Evolutionary conservation across 2,797 vertebrate species (phyloP), one percentile per base, ranked within the genome.

Genomic region (Syngnathus acus): DNA sequence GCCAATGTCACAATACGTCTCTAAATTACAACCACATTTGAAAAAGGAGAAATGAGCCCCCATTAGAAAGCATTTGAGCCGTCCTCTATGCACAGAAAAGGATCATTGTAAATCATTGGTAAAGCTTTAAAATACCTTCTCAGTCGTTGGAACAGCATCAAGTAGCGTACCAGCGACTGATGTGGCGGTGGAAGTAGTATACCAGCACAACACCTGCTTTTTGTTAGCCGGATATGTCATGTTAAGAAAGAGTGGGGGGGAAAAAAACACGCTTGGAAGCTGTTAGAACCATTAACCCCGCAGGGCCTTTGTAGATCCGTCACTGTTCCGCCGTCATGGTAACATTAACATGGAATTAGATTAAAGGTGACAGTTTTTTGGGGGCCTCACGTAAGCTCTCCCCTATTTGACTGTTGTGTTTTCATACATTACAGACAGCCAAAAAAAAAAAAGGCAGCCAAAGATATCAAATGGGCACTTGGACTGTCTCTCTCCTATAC

Each of bases 151-250:
- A 87, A 74, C 81, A 68, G 86, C 84, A 84, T 91, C 86, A 88
- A 83, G 83, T 88, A 86, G 76, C 67, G 66, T 72, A 67, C 60
- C 65, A 69, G 37, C 67, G 82, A 62, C 69, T 75, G 78, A 78
- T 82, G 84, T 76, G 73, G 73, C 70, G 72, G 66, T 79, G 81
- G n/a, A 85, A 87, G 76, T 71, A 62, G 64, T 73, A 66, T 77
- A 78, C 79, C 79, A 76, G 53, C 63, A 67, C 73, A 68, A 76
- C 89, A 89, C 85, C 88, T 91, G 89, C 74, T 87, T 89, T 83
- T 59, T 80, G 77, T 89, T 90, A 88, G 67, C 55, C 64, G 68
- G 32, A 86, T 83, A 77, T 85, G 79, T 86, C 78, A 86, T 70
- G 76, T 75, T 84, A 64, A 74, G 72, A 72, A 78, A 82, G 75